Conservation (phyloP, 2,888 invertebrate genomes). For the Campopleginae sp. region DNA sequence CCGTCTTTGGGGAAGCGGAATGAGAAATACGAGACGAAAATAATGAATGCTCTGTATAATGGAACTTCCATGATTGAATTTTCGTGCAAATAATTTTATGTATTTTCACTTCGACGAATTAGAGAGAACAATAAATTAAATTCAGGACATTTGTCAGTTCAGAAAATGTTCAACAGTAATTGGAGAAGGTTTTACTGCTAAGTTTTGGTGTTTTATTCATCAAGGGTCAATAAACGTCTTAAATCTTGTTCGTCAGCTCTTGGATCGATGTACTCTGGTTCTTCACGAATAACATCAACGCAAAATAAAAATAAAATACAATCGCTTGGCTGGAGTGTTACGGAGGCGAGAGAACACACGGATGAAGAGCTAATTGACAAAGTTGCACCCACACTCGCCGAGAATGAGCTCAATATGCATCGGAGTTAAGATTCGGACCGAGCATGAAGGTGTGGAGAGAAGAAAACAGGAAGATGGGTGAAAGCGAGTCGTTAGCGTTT, state of each 20-base stretch:
- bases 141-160: neutral
- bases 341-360: neutral
- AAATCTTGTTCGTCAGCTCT: neutral
- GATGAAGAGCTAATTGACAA: conserved; percentile 35
- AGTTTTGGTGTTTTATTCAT: neutral
- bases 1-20: neutral
- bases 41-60: neutral
- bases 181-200: neutral
- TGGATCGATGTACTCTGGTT: neutral
- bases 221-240: neutral
- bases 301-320: neutral
- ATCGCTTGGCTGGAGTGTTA: neutral
- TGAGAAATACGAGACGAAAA: neutral
- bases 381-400: conserved; percentile 17
- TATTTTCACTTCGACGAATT: neutral
- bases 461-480: conserved; percentile 33
- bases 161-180: neutral
- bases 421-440: conserved; percentile 8
- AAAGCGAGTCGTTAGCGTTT: conserved; percentile 66
- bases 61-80: neutral
- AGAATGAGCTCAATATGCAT: conserved; percentile 28
- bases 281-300: neutral
- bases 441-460: conserved; percentile 11
- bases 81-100: neutral
- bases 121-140: neutral